These are phyloP conservation scores for Busseola fusca DNA, from an alignment of 2,888 invertebrate species.

Conservation along the genomic window DNA sequence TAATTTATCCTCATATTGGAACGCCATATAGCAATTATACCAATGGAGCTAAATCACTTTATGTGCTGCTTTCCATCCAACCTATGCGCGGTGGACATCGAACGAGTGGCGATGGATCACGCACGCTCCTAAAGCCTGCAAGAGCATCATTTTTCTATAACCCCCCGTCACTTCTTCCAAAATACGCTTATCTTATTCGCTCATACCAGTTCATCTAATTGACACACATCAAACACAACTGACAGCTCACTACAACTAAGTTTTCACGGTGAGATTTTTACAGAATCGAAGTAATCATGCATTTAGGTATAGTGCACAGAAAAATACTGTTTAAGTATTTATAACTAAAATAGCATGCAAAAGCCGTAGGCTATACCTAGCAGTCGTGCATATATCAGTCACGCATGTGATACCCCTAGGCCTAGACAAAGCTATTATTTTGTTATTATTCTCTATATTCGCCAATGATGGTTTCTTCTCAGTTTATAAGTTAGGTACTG, in stretches of 20 bases:
- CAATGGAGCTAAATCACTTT: too few species aligned
- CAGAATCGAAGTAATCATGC: background rate
- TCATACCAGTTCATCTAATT: too few species aligned
- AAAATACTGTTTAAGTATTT: background rate
- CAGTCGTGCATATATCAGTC: background rate
- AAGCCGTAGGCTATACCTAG: background rate
- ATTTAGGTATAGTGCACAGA: background rate
- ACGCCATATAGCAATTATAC: too few species aligned
- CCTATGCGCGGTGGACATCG: too few species aligned
- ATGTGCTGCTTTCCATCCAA: too few species aligned
- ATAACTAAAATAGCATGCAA: background rate
- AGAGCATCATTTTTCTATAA: too few species aligned
- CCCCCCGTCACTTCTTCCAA: too few species aligned
- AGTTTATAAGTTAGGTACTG: background rate
- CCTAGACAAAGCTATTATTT: background rate
- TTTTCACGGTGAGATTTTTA: background rate
- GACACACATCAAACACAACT: too few species aligned
- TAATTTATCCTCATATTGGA: too few species aligned
- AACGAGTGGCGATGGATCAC: too few species aligned
- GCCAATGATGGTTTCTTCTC: background rate
- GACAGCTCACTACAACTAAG: background rate
- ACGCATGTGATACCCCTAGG: conserved; percentile 1
- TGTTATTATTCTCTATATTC: conserved; percentile 16
- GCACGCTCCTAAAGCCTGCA: too few species aligned
- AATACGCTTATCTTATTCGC: too few species aligned